phyloP scores from a whole-genome alignment of 2,113 vertebrate species.

The human region GRCh38 chr4:37799001-37799500 shows the following conservation, averaged over 20 bases:
- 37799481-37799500: not conserved
- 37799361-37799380: too few species aligned
- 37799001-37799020: not conserved
- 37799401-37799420: too few species aligned
- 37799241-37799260: not conserved
- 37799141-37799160: not conserved
- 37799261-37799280: not conserved
- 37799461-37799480: too few species aligned
- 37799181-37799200: not conserved
- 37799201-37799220: not conserved
- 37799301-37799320: not conserved
- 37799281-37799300: not conserved
- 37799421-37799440: too few species aligned
- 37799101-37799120: not conserved
- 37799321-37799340: not conserved
- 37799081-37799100: not conserved
- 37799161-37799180: not conserved
- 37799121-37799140: not conserved
- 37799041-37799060: not conserved
- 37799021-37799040: not conserved
- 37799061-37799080: not conserved
- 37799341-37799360: not conserved
- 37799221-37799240: not conserved
- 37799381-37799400: too few species aligned
- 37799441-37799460: too few species aligned